Conservation (phyloP, 1,140 invertebrate genomes). For the Apis florea region DNA sequence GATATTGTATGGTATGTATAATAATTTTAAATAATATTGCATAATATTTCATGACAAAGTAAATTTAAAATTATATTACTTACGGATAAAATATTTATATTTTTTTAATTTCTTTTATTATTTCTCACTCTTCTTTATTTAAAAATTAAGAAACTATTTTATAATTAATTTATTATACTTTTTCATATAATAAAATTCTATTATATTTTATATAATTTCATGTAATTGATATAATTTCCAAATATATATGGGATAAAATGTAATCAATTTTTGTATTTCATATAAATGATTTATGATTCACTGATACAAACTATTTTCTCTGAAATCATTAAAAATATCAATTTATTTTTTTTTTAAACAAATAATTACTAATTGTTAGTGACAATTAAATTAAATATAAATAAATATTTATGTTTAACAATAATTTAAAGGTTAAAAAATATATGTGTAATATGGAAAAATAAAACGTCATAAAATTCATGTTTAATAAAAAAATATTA, state of each 20-base stretch:
- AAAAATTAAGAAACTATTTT: background rate
- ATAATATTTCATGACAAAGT: background rate
- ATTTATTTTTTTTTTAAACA: no score
- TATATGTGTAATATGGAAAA: no score
- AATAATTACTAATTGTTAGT: no score
- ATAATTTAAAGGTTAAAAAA: no score
- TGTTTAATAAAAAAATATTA: no score
- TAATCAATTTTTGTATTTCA: background rate
- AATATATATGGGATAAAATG: background rate
- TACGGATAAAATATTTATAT: conserved; percentile 15
- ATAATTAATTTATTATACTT: background rate
- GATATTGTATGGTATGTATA: no score
- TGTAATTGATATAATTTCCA: background rate
- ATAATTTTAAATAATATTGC: background rate
- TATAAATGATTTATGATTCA: background rate
- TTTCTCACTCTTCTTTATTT: background rate
- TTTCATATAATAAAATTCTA: background rate
- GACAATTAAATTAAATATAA: no score
- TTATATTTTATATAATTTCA: background rate
- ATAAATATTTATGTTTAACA: no score
- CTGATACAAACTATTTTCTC: background rate
- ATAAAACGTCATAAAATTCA: no score
- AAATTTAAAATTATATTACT: conserved; percentile 9
- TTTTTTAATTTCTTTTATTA: background rate
- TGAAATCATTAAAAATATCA: background rate